phyloP scores from a whole-genome alignment of 1,140 invertebrate genomes.

The Sycophila sp. region DNA sequence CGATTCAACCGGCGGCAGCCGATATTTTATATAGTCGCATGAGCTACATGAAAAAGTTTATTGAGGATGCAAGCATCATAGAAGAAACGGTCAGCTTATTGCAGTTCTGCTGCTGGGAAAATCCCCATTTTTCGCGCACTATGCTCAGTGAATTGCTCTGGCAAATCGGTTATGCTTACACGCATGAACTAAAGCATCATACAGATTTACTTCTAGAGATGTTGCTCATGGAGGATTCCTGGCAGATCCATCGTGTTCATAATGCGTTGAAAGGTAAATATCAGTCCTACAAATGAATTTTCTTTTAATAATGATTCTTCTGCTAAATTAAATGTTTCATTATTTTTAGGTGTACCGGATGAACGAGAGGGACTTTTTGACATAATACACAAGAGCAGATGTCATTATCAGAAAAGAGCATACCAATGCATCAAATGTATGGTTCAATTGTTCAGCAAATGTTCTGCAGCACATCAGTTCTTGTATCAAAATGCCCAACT shows the following conservation, averaged over 20 bases:
- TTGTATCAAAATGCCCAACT: conserved; percentile 81
- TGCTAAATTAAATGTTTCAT: too few species aligned
- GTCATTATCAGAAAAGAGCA: conserved; percentile 94
- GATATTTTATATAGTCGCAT: conserved; percentile 84
- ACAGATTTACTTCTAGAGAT: conserved; percentile 89
- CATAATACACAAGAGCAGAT: conserved; percentile 90
- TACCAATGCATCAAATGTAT: conserved; percentile 98
- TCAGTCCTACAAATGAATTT: not conserved
- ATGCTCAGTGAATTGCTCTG: conserved; percentile 91
- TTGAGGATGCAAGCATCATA: conserved; percentile 91
- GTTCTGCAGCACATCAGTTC: conserved; percentile 78
- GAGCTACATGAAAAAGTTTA: conserved; percentile 94
- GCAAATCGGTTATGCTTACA: conserved; percentile 95
- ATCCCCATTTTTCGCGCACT: conserved; percentile 89
- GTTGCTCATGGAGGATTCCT: conserved; percentile 92
- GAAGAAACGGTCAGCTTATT: conserved; percentile 90
- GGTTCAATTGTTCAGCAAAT: conserved; percentile 89
- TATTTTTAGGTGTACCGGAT: conserved; percentile 81
- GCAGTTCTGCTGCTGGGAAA: conserved; percentile 96
- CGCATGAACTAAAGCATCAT: conserved; percentile 92
- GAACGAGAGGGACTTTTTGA: conserved; percentile 94
- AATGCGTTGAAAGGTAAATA: conserved; percentile 87
- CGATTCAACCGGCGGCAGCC: conserved; percentile 79
- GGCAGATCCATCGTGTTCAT: conserved; percentile 92
- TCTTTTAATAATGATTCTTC: too few species aligned